These are phyloP conservation scores for Athripsodes cinereus DNA, from an alignment of 2,888 invertebrate genomes.

Conservation along the genomic window DNA sequence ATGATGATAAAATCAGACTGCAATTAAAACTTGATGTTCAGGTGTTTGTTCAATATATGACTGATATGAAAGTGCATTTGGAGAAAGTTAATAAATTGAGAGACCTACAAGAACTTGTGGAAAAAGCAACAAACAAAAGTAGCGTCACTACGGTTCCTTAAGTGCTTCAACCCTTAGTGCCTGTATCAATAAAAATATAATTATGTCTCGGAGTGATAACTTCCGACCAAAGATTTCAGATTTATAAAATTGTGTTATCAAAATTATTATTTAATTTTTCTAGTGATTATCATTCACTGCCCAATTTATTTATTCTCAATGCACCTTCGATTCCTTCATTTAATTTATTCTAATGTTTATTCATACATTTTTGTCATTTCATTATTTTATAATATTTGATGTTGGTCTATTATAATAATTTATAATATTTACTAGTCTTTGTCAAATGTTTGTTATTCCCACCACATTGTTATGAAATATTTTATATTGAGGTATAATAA, in stretches of 20 bases:
- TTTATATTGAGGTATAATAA: too few species aligned
- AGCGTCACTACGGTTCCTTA: constrained; percentile 19
- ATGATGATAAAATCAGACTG: constrained; percentile 90
- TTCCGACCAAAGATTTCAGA: constrained; percentile 15
- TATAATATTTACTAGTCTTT: too few species aligned
- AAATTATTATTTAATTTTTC: neutral
- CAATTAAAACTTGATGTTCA: constrained; percentile 85
- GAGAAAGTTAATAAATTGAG: constrained; percentile 53
- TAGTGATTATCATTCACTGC: too few species aligned
- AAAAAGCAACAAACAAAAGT: constrained; percentile 46
- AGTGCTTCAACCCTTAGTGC: constrained; percentile 25
- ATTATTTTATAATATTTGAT: too few species aligned
- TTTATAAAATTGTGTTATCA: neutral
- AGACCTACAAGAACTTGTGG: constrained; percentile 57
- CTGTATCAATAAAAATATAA: constrained; percentile 9
- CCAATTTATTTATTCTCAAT: too few species aligned
- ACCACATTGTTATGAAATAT: too few species aligned
- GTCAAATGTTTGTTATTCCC: too few species aligned
- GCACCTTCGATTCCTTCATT: too few species aligned
- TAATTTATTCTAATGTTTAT: too few species aligned
- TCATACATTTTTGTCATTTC: too few species aligned
- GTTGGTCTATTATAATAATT: too few species aligned
- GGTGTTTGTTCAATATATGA: constrained; percentile 61
- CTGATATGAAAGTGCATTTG: constrained; percentile 49
- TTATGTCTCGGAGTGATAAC: too few species aligned